A percentile compares a stretch with the other conserved stretches of the same genome.
phyloP scores from a whole-genome alignment of 2,113 vertebrate species.

The Lanius collurio region DNA sequence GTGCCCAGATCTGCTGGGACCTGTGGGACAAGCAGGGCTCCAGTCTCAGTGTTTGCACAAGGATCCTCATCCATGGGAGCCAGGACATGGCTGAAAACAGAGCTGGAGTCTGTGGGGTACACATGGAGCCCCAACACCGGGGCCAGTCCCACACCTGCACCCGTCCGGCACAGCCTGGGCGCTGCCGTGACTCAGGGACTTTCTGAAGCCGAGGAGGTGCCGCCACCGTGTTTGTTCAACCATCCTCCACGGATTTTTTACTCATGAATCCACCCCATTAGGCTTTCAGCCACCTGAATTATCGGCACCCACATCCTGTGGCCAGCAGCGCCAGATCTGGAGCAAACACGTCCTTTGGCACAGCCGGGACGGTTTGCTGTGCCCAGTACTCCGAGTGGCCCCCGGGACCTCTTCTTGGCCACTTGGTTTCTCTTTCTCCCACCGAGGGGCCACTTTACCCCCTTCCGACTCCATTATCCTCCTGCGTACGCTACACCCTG shows the following conservation, averaged over 20 bases:
- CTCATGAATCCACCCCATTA: neutral
- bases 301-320: conserved; percentile 1
- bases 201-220: neutral
- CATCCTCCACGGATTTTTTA: neutral
- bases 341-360: neutral
- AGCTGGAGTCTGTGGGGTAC: rapidly evolving
- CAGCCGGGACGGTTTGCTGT: rapidly evolving
- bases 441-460: neutral
- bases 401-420: neutral
- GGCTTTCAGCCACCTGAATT: neutral
- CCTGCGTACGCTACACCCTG: rapidly evolving
- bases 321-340: neutral
- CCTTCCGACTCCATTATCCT: neutral
- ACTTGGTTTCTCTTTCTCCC: neutral
- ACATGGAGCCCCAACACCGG: rapidly evolving
- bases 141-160: neutral
- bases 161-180: neutral
- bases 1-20: neutral
- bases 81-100: neutral
- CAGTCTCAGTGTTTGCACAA: neutral
- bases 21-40: neutral
- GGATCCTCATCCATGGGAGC: rapidly evolving
- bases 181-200: neutral
- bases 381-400: rapidly evolving
- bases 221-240: neutral